phyloP scores from a whole-genome alignment of 2,888 invertebrate species.

The Gastrophysa polygoni region DNA sequence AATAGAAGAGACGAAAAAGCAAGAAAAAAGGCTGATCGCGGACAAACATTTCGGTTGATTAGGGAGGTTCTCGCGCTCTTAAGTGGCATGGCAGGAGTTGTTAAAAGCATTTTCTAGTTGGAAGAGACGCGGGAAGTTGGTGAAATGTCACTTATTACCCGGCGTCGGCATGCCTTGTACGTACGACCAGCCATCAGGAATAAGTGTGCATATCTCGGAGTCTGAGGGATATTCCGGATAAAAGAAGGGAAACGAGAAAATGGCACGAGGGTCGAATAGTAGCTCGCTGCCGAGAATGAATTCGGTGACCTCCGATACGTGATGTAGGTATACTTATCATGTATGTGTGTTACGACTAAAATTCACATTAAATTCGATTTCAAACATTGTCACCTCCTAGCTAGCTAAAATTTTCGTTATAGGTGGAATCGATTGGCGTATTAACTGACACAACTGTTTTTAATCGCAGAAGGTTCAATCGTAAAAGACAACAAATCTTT shows the following conservation, averaged over 20 bases:
- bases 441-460: too few species aligned
- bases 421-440: too few species aligned
- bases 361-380: too few species aligned
- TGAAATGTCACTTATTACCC: slow-evolving; percentile 18
- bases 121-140: slow-evolving; percentile 37
- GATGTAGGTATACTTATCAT: too few species aligned
- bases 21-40: slow-evolving; percentile 26
- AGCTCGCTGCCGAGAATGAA: too few species aligned
- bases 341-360: too few species aligned
- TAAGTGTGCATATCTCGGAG: slow-evolving; percentile 12
- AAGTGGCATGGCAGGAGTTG: slow-evolving; percentile 50
- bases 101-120: slow-evolving; percentile 56
- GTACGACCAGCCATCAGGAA: background rate
- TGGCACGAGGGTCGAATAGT: background rate
- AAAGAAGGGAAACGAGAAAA: background rate
- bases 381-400: too few species aligned
- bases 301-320: too few species aligned
- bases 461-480: too few species aligned
- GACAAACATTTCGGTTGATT: slow-evolving; percentile 37
- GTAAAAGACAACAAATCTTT: too few species aligned
- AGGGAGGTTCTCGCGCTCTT: slow-evolving; percentile 38
- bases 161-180: background rate
- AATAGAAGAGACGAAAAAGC: too few species aligned
- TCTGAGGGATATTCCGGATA: background rate
- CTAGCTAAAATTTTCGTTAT: too few species aligned